Conservation (phyloP, 1,140 invertebrate genomes). For the Bombus fervidus region DNA sequence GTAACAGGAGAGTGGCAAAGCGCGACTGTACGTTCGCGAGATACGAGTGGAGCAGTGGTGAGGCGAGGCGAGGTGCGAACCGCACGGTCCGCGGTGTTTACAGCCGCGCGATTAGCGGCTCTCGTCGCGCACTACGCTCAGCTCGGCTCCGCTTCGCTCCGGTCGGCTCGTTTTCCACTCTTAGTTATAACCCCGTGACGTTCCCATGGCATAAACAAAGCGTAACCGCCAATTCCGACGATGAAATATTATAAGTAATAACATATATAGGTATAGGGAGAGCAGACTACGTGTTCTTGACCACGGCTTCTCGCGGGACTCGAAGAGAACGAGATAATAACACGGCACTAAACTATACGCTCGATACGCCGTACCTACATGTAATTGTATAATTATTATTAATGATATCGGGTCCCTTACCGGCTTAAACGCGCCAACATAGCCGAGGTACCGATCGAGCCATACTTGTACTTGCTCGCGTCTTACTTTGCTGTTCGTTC, state of each 20-base stretch:
- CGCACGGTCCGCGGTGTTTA: background rate
- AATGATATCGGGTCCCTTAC: slow-evolving; percentile 81
- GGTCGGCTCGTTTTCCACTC: slow-evolving; percentile 70
- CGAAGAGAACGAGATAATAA: slow-evolving; percentile 81
- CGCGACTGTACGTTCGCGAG: no score
- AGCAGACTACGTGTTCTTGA: slow-evolving; percentile 38
- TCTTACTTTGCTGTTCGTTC: slow-evolving; percentile 46
- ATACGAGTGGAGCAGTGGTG: background rate
- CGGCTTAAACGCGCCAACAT: slow-evolving; percentile 75
- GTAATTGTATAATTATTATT: slow-evolving; percentile 84
- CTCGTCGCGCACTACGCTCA: background rate
- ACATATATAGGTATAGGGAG: slow-evolving; percentile 79
- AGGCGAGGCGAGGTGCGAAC: background rate
- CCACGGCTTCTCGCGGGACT: slow-evolving; percentile 43
- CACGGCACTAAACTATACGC: slow-evolving; percentile 82
- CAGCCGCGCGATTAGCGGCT: background rate
- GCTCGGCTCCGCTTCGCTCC: background rate
- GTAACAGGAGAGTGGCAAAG: no score
- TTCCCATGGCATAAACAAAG: slow-evolving; percentile 83
- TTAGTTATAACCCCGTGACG: slow-evolving; percentile 77
- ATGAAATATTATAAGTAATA: slow-evolving; percentile 84
- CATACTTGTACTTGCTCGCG: slow-evolving; percentile 43
- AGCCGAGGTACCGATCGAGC: slow-evolving; percentile 62
- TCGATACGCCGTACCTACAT: slow-evolving; percentile 80
- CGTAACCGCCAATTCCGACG: slow-evolving; percentile 82